These are phyloP conservation scores for Micropterix aruncella DNA, from an alignment of 2,888 invertebrate genomes.

Conservation along the genomic window DNA sequence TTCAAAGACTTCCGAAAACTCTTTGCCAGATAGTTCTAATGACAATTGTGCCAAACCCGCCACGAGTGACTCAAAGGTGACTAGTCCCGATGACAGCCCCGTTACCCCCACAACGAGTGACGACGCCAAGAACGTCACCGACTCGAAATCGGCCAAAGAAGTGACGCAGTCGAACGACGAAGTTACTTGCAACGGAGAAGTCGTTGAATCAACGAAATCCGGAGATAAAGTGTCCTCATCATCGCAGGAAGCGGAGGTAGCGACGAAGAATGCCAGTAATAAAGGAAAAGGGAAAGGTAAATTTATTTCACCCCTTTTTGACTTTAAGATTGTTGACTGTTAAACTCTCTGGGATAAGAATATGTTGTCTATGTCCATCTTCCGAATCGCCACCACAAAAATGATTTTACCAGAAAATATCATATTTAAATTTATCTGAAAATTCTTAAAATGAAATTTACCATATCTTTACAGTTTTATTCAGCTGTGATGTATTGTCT, in stretches of 20 bases:
- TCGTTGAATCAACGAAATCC: conserved; percentile 29
- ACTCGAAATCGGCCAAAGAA: conserved; percentile 14
- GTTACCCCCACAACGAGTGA: conserved; percentile 13
- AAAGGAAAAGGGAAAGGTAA: conserved; percentile 28
- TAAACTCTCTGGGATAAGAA: no score
- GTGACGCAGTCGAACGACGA: conserved; percentile 3
- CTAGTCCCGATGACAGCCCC: conserved; percentile 8
- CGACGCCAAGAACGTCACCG: conserved; percentile 6
- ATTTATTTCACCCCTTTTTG: no score
- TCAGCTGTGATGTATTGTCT: no score
- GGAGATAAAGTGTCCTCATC: conserved; percentile 33
- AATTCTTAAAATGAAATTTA: no score
- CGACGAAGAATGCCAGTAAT: conserved; percentile 20
- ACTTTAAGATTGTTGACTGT: no score
- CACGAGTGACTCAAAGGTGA: not conserved
- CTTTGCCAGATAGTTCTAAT: conserved; percentile 32
- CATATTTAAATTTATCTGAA: not conserved
- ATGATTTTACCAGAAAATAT: no score
- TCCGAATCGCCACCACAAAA: no score
- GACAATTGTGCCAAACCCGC: conserved; percentile 28
- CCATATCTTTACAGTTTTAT: no score
- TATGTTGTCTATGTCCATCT: no score
- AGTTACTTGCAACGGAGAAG: conserved; percentile 27
- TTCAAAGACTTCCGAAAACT: conserved; percentile 5
- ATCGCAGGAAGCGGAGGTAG: conserved; percentile 34